Evolutionary conservation across 2,113 vertebrate genomes (phyloP), one percentile per base, ranked within the genome.

Genomic region (Anarhynchus alexandrinus): DNA sequence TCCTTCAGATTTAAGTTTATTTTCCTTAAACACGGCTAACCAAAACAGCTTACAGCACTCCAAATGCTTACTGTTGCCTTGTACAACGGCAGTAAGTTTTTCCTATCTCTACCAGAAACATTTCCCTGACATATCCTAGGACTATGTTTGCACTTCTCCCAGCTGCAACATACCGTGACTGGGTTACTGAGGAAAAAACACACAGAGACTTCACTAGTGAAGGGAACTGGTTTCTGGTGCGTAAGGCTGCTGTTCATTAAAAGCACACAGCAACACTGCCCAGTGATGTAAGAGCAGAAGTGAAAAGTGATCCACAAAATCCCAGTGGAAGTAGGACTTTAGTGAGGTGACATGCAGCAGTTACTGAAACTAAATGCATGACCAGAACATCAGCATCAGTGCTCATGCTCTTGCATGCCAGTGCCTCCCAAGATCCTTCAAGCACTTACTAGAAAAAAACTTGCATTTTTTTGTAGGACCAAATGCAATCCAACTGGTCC

Each of bases 271-370:
- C 8, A 18, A 85, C 9, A 9, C 27, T 49, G 40, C 58, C 49
- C 54, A 70, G 71, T 0, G 0, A 55, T 27, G 7, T 18, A 57
- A 71, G 22, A 64, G 25, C 4, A 0, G 57, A 90, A 74, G 14
- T 29, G 10, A 88, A 69, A 65, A 66, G n/a, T 2, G 34, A 85
- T 49, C 58, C 49, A 58, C 15, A 11, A 94, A 95, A 90, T 61
- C 58, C 16, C 0, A 72, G 32, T 32, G 66, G 59, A 93, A 93
- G 51, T 22, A 51, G 30, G 71, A 88, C 34, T 43, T 88, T 0
- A 80, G 15, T 23, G 66, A 93, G 72, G 58, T 69, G 77, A 82
- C 45, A 61, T 5, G 26, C 43, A 88, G 16, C 43, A 45, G 45
- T 69, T 88, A 66, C n/a, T 84, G 58, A 67, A 76, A 69, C 55